phyloP scores from a whole-genome alignment of 2,888 invertebrate genomes.

The Papilio gigon region DNA sequence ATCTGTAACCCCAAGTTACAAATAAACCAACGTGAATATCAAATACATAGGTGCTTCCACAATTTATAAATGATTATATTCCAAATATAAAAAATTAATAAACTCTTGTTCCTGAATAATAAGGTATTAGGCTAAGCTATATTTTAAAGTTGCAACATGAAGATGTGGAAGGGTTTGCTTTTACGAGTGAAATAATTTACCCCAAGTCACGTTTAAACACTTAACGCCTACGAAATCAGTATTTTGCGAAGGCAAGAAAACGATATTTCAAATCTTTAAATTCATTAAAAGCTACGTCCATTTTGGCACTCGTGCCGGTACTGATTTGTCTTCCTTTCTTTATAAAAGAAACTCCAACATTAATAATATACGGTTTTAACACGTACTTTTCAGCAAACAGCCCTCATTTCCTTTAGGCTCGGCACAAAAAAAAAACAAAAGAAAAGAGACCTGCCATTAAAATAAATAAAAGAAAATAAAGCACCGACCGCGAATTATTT shows the following conservation, averaged over 20 bases:
- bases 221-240: conserved; percentile 60
- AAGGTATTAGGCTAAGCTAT: conserved; percentile 68
- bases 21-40: conserved; percentile 28
- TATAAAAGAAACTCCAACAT: conserved; percentile 60
- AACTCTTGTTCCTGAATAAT: conserved; percentile 57
- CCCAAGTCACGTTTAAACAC: conserved; percentile 65
- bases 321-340: conserved; percentile 67
- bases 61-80: conserved; percentile 44
- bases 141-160: conserved; percentile 69
- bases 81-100: conserved; percentile 52
- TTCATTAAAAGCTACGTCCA: conserved; percentile 62
- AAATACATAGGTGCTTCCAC: conserved; percentile 11
- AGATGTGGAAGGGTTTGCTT: conserved; percentile 78
- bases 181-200: conserved; percentile 70
- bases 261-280: conserved; percentile 47
- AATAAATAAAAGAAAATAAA: conserved; percentile 81
- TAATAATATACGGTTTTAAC: conserved; percentile 67
- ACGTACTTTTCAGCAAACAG: conserved; percentile 64
- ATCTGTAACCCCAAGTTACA: conserved; percentile 67
- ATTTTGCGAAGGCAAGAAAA: conserved; percentile 47
- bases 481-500: conserved; percentile 81
- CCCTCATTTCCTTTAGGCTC: conserved; percentile 67
- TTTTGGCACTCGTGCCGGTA: conserved; percentile 63
- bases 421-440: conserved; percentile 69
- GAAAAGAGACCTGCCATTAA: conserved; percentile 79